Conservation (phyloP, 1,140 invertebrate species). For the Macrobrachium rosenbergii region DNA sequence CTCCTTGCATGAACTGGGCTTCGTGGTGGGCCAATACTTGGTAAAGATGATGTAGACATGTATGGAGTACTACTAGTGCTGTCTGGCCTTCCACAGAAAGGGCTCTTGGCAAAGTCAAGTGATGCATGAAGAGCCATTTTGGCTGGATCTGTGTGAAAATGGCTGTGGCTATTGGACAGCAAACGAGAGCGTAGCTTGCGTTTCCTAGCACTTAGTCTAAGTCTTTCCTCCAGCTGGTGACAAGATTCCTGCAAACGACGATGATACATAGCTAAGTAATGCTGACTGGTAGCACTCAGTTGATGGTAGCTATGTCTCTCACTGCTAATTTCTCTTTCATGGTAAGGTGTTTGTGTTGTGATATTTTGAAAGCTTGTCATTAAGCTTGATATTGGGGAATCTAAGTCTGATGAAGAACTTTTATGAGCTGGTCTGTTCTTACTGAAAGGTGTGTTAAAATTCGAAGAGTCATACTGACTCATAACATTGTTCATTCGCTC, state of each 20-base stretch:
- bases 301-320: background rate
- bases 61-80: constrained; percentile 4
- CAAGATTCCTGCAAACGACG: constrained; percentile 48
- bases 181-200: constrained; percentile 36
- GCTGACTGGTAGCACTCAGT: constrained; percentile 28
- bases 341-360: background rate
- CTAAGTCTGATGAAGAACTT: constrained; percentile 46
- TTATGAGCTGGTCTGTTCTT: background rate
- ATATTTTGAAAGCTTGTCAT: constrained; percentile 29
- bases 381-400: constrained; percentile 43
- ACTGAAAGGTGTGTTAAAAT: background rate
- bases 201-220: constrained; percentile 34
- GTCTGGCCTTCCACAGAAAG: constrained; percentile 37
- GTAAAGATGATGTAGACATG: constrained; percentile 36
- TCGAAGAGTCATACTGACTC: constrained; percentile 10
- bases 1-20: constrained; percentile 22
- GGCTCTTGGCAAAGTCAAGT: constrained; percentile 43
- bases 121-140: constrained; percentile 38
- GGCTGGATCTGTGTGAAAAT: background rate
- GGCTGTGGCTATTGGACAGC: constrained; percentile 34
- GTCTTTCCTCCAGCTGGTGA: constrained; percentile 38
- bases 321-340: constrained; percentile 2
- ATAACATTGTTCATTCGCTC: constrained; percentile 29
- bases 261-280: constrained; percentile 37
- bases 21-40: constrained; percentile 17